Evolutionary conservation across 2,113 vertebrate species (phyloP).

Genomic region (Neolamprologus modestus): DNA sequence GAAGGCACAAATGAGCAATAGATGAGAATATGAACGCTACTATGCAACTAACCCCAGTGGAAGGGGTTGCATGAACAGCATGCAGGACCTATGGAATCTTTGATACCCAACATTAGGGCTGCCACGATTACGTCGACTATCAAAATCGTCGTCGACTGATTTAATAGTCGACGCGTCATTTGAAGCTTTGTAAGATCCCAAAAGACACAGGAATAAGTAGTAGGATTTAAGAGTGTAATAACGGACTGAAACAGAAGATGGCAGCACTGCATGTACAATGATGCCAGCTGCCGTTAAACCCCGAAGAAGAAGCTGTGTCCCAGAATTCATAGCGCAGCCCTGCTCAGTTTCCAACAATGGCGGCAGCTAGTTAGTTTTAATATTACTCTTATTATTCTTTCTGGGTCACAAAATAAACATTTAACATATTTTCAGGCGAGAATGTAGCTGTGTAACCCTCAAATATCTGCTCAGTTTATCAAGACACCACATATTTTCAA

Average conservation of each 20-base stretch:
- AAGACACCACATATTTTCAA: too few species aligned
- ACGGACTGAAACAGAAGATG: not conserved
- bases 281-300: not conserved
- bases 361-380: too few species aligned
- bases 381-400: too few species aligned
- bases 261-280: not conserved
- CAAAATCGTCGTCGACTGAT: not conserved
- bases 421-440: too few species aligned
- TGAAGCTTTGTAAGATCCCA: not conserved
- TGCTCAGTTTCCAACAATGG: too few species aligned
- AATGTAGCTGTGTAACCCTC: too few species aligned
- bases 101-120: not conserved
- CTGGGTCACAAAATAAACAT: too few species aligned
- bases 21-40: not conserved
- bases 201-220: not conserved
- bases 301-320: too few species aligned
- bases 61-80: not conserved
- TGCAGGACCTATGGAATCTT: not conserved
- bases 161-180: rapidly evolving
- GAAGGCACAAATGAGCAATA: not conserved
- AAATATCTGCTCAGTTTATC: too few species aligned
- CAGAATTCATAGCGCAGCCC: too few species aligned
- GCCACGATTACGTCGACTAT: not conserved
- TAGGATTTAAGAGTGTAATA: not conserved
- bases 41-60: not conserved